phyloP scores from a whole-genome alignment of 2,797 vertebrate species.

The Spatula clypeata region DNA sequence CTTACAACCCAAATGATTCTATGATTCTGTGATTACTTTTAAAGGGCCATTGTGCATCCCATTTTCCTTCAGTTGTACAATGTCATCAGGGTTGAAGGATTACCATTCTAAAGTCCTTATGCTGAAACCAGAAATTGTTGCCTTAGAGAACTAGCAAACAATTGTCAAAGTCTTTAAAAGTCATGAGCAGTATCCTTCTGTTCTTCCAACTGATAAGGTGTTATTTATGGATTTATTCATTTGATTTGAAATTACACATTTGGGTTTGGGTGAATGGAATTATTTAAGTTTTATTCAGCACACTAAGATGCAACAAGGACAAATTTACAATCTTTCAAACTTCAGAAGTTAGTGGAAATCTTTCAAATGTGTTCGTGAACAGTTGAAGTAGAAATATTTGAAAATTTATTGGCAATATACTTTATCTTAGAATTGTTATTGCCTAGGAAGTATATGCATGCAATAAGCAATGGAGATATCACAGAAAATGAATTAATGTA shows the following conservation, averaged over 20 bases:
- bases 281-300: background rate
- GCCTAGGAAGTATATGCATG: background rate
- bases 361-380: background rate
- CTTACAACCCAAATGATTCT: too few species aligned
- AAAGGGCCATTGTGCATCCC: background rate
- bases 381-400: background rate
- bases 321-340: background rate
- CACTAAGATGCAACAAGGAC: background rate
- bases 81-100: background rate
- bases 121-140: background rate
- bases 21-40: background rate
- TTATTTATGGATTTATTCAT: background rate
- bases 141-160: background rate
- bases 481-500: background rate
- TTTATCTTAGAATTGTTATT: background rate
- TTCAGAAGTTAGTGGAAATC: background rate
- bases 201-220: background rate
- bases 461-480: background rate
- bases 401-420: background rate
- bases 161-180: background rate
- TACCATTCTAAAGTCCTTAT: background rate
- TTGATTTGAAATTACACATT: background rate
- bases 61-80: background rate
- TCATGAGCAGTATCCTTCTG: background rate
- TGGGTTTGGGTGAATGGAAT: background rate